These are phyloP conservation scores for Bettongia penicillata DNA, from an alignment of 2,113 vertebrate species.

Conservation along the genomic window DNA sequence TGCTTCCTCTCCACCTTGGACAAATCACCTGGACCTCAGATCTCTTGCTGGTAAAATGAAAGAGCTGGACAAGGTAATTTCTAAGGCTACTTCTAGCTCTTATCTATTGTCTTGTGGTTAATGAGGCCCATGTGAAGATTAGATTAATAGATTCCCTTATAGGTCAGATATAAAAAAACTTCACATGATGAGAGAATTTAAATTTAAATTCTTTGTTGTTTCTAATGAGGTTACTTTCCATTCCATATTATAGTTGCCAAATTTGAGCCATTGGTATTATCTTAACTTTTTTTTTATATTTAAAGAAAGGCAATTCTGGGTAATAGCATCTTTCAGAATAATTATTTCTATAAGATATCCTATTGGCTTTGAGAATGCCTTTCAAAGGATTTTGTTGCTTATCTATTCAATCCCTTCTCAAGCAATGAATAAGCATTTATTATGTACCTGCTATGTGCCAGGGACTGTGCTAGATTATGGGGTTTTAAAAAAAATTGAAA, in stretches of 20 bases:
- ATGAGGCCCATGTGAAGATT: not conserved
- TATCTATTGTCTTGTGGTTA: not conserved
- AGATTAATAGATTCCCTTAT: not conserved
- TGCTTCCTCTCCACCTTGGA: not conserved
- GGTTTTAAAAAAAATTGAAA: no score
- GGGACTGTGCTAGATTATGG: no score
- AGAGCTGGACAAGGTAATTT: not conserved
- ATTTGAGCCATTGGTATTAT: not conserved
- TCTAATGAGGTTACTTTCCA: constrained; percentile 4
- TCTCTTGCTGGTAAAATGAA: constrained; percentile 5
- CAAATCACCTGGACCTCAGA: constrained; percentile 18
- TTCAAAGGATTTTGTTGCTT: not conserved
- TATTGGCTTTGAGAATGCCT: constrained; percentile 16
- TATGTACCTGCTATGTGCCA: no score
- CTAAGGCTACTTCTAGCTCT: not conserved
- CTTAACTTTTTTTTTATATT: not conserved
- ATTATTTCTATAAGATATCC: not conserved
- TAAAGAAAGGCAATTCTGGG: not conserved
- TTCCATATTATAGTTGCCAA: not conserved
- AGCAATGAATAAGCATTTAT: no score
- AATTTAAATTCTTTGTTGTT: not conserved
- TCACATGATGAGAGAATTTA: constrained; percentile 13
- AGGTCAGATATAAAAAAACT: not conserved
- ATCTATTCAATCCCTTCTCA: not conserved
- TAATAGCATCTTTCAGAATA: not conserved